phyloP scores from a whole-genome alignment of 2,113 vertebrate species.

The Pangasianodon hypophthalmus region DNA sequence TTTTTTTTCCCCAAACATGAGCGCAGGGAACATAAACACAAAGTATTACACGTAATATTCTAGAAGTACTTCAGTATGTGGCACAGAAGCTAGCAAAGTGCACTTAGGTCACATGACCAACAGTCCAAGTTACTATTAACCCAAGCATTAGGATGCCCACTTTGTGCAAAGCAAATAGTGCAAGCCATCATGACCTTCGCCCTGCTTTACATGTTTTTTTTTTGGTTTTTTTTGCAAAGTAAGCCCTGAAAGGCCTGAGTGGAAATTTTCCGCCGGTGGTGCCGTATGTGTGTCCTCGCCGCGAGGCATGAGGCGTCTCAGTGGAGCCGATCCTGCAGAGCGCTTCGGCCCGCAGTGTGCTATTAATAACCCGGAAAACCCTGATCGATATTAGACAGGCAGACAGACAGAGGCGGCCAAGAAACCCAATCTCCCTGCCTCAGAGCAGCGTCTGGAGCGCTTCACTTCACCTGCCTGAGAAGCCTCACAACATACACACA shows the following conservation, averaged over 20 bases:
- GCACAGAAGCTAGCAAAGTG: not conserved
- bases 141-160: not conserved
- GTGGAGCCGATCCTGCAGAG: slow-evolving; percentile 33
- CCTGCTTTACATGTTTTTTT: not conserved
- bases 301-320: not conserved
- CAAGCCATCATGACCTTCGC: not conserved
- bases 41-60: not conserved
- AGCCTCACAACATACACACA: slow-evolving; percentile 7
- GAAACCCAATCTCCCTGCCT: slow-evolving; percentile 54
- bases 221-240: not conserved
- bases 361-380: slow-evolving; percentile 64
- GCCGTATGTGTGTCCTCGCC: not conserved
- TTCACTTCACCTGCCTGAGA: slow-evolving; percentile 14
- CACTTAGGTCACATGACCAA: not conserved
- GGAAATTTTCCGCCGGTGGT: not conserved
- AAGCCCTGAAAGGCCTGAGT: not conserved
- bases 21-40: not conserved
- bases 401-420: slow-evolving; percentile 54
- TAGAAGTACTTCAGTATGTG: not conserved
- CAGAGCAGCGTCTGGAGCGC: slow-evolving; percentile 40
- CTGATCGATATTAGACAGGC: slow-evolving; percentile 61
- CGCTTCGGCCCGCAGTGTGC: not conserved
- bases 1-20: not conserved
- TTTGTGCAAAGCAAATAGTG: not conserved
- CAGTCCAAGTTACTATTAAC: not conserved